Evolutionary conservation across 2,113 vertebrate genomes (phyloP).

Genomic region (Pachycephala philippinensis): DNA sequence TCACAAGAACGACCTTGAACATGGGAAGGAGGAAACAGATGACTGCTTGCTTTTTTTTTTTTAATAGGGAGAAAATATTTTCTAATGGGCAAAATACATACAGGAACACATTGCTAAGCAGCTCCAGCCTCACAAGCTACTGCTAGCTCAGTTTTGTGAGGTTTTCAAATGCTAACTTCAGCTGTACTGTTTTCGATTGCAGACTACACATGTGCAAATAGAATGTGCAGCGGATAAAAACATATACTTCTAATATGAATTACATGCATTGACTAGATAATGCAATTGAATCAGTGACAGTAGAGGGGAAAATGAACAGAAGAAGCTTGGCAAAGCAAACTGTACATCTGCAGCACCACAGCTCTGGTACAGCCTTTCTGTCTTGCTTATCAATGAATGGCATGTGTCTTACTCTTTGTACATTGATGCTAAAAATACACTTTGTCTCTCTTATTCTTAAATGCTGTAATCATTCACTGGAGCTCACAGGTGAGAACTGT

Average conservation of each 20-base stretch:
- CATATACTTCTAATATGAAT: neutral
- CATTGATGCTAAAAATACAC: neutral
- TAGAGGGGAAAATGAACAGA: neutral
- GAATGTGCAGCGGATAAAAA: neutral
- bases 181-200: neutral
- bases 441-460: neutral
- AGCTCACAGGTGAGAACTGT: neutral
- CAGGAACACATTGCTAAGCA: neutral
- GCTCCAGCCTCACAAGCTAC: neutral
- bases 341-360: neutral
- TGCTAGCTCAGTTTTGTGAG: neutral
- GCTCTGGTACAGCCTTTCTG: neutral
- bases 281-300: neutral
- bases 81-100: neutral
- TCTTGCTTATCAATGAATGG: neutral
- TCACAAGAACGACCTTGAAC: neutral
- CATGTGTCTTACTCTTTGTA: neutral
- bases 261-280: neutral
- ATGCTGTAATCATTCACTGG: neutral
- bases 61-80: neutral
- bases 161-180: neutral
- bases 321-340: neutral
- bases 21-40: neutral
- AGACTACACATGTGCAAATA: neutral
- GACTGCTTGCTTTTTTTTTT: neutral